Evolutionary conservation across 2,113 vertebrate genomes (phyloP).

Genomic region (Falco punctatus): DNA sequence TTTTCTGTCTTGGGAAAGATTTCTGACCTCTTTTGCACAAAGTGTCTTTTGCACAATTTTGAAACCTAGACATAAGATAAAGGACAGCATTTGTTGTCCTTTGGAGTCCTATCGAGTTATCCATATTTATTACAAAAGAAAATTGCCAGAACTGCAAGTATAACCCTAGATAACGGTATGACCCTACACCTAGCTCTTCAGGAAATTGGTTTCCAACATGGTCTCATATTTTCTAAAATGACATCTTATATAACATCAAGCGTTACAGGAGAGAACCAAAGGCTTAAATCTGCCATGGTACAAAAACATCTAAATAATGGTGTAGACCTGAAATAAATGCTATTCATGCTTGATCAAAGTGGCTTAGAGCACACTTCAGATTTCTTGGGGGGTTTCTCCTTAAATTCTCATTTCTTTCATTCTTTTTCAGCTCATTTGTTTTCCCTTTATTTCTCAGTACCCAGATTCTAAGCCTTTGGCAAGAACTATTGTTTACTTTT

Average conservation of each 20-base stretch:
- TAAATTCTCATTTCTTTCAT: background rate
- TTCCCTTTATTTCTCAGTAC: background rate
- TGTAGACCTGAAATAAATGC: constrained; percentile 11
- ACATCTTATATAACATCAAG: constrained; percentile 30
- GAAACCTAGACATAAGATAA: background rate
- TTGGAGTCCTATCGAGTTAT: background rate
- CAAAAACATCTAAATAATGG: background rate
- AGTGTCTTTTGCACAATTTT: background rate
- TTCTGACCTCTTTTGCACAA: background rate
- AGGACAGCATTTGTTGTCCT: background rate
- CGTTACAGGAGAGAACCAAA: constrained; percentile 23
- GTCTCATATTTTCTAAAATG: constrained; percentile 52
- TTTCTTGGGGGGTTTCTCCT: background rate
- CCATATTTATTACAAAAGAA: constrained; percentile 52
- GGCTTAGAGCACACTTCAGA: background rate
- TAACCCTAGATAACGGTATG: constrained; percentile 15
- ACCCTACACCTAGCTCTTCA: constrained; percentile 36
- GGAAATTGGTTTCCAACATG: constrained; percentile 62
- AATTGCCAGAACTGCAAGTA: constrained; percentile 1
- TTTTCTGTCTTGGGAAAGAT: background rate
- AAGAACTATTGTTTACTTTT: background rate
- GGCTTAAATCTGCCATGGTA: background rate
- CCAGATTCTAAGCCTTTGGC: background rate
- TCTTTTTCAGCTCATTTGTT: background rate
- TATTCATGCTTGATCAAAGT: background rate